phyloP scores from a whole-genome alignment of 2,797 vertebrate genomes.

The Scarus forsteni region DNA sequence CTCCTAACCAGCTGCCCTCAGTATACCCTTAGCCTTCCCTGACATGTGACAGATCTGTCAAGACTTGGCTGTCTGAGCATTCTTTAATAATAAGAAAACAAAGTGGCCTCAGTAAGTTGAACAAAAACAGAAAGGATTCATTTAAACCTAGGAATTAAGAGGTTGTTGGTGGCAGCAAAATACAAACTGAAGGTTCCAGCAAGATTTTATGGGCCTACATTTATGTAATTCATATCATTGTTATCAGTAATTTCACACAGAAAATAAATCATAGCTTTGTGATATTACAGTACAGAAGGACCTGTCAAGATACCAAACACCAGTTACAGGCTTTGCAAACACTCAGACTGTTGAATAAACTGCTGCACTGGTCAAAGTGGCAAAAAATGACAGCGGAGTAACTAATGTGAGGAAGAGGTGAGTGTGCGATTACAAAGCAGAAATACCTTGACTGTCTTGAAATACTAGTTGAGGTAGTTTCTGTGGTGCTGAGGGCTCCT shows the following conservation, averaged over 20 bases:
- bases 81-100: no score
- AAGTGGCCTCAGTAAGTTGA: no score
- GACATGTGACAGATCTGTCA: no score
- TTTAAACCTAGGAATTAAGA: no score
- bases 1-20: no score
- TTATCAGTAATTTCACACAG: not conserved
- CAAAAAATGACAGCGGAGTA: not conserved
- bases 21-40: no score
- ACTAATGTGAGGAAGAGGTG: not conserved
- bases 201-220: no score
- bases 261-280: not conserved
- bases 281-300: not conserved
- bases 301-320: not conserved
- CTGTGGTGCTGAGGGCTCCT: constrained; percentile 93
- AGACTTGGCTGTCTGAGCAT: no score
- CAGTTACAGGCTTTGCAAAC: not conserved
- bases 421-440: not conserved
- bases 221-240: no score
- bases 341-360: not conserved
- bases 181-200: no score
- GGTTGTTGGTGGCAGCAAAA: no score
- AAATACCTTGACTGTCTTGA: constrained; percentile 93
- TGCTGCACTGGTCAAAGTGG: not conserved
- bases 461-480: constrained; percentile 99
- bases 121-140: no score